A percentile compares a stretch with the other conserved stretches of the same genome.
Conservation (phyloP, 2,888 invertebrate species). For the Dryobotodes eremita region DNA sequence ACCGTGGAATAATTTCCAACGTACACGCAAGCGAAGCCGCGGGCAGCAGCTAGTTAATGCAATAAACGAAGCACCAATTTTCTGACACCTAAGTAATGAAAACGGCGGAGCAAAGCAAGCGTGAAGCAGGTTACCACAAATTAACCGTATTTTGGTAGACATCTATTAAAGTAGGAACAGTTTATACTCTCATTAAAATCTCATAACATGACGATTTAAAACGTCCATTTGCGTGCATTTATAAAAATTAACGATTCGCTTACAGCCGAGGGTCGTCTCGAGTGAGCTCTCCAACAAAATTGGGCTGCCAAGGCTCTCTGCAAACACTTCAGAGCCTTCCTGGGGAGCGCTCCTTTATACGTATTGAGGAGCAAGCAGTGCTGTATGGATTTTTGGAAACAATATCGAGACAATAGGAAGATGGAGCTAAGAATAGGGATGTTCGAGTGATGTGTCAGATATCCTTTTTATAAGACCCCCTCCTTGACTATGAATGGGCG, state of each 20-base stretch:
- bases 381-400: conserved; percentile 43
- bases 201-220: conserved; percentile 6
- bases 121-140: background rate
- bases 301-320: conserved; percentile 64
- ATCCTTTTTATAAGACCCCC: background rate
- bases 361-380: conserved; percentile 52
- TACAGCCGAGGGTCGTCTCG: conserved; percentile 61
- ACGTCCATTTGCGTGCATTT: conserved; percentile 46
- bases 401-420: conserved; percentile 28
- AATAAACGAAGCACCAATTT: background rate
- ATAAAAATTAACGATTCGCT: conserved; percentile 61
- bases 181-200: conserved; percentile 13
- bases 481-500: background rate
- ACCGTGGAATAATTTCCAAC: too few relatives aligned
- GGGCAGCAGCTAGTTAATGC: too few relatives aligned
- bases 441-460: conserved; percentile 22
- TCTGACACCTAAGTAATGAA: background rate
- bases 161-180: background rate
- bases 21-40: too few relatives aligned
- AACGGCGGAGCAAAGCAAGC: background rate
- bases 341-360: conserved; percentile 65
- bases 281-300: conserved; percentile 65
- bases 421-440: conserved; percentile 10
- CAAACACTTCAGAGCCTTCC: conserved; percentile 66
- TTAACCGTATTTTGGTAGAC: background rate